Evolutionary conservation across 2,113 vertebrate genomes (phyloP).

Genomic region (Alethe castanea): DNA sequence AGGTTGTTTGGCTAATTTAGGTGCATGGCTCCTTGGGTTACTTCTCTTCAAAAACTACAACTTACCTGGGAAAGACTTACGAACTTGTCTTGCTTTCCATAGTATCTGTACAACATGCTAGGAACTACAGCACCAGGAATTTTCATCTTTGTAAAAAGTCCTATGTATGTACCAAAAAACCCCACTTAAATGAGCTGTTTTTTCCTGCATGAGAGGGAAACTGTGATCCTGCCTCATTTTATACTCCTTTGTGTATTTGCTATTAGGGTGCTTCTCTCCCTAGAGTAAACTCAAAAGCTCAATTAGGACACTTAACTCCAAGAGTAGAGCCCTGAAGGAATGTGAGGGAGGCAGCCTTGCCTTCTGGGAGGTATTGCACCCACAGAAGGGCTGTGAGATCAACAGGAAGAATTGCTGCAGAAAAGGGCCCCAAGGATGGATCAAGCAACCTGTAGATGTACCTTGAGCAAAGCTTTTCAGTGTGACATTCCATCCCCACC

Average conservation of each 20-base stretch:
- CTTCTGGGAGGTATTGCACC: background rate
- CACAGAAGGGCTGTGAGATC: background rate
- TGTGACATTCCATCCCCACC: background rate
- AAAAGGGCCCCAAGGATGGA: background rate
- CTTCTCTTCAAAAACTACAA: background rate
- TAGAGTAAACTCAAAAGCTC: background rate
- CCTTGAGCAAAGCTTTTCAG: background rate
- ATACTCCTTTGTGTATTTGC: rapidly evolving
- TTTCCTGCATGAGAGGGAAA: background rate
- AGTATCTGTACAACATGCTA: background rate
- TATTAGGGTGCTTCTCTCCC: background rate
- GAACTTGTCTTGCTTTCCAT: background rate
- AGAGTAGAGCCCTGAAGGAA: background rate
- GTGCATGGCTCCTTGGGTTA: background rate
- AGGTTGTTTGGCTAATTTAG: background rate
- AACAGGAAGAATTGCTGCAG: background rate
- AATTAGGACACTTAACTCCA: background rate
- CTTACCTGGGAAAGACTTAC: background rate
- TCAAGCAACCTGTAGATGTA: background rate
- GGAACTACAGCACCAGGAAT: background rate
- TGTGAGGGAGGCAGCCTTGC: background rate
- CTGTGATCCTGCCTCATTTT: background rate
- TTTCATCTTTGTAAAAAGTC: background rate
- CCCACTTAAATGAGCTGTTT: rapidly evolving
- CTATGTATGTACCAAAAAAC: background rate